phyloP scores from a whole-genome alignment of 2,888 invertebrate genomes.

The Eilema griseolum region DNA sequence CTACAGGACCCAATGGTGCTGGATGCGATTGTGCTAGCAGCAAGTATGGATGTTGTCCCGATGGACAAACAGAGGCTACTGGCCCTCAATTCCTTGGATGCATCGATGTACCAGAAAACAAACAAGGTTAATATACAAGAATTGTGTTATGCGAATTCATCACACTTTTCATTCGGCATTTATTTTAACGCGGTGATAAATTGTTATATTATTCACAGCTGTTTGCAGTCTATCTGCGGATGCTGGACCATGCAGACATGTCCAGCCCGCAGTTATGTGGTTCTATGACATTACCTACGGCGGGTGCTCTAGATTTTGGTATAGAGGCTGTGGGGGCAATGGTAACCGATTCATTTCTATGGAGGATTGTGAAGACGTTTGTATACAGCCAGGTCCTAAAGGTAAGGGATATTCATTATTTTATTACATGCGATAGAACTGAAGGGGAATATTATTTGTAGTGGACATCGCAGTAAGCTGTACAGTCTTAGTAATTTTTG shows the following conservation, averaged over 20 bases:
- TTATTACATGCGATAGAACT: too few relatives aligned
- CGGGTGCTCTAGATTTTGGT: constrained; percentile 97
- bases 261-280: constrained; percentile 90
- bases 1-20: constrained; percentile 90
- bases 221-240: constrained; percentile 91
- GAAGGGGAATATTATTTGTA: too few relatives aligned
- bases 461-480: too few relatives aligned
- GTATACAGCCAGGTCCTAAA: constrained; percentile 90
- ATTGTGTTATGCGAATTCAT: not conserved
- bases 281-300: constrained; percentile 95
- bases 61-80: constrained; percentile 92
- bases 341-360: constrained; percentile 93
- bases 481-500: too few relatives aligned
- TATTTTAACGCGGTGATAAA: too few relatives aligned
- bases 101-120: constrained; percentile 89
- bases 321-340: constrained; percentile 97
- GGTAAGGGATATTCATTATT: constrained; percentile 54
- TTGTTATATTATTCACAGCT: constrained; percentile 59
- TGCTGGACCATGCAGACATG: constrained; percentile 93
- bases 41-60: constrained; percentile 94
- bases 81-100: constrained; percentile 96
- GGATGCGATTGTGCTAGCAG: constrained; percentile 95
- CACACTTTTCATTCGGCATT: too few relatives aligned
- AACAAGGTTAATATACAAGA: constrained; percentile 84
- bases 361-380: constrained; percentile 93